A percentile compares a stretch with the other conserved stretches of the same genome.
These are phyloP conservation scores for Luscinia megarhynchos DNA, from an alignment of 2,797 vertebrate species.

Conservation along the genomic window DNA sequence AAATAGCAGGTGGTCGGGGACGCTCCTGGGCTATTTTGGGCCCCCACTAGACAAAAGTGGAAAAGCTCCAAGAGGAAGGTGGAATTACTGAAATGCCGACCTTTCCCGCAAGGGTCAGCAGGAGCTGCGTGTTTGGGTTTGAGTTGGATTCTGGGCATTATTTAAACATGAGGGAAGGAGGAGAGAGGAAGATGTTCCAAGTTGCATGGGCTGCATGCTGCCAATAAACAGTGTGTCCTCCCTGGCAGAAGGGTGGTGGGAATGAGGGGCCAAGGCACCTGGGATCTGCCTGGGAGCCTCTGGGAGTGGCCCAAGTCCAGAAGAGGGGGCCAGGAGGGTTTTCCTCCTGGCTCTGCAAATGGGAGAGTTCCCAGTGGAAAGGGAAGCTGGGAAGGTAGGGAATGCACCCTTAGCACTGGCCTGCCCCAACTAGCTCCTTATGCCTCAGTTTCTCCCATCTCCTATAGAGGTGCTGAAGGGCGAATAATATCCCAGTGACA, in stretches of 20 bases:
- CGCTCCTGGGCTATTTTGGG: conserved; percentile 67
- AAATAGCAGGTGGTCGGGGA: conserved; percentile 72
- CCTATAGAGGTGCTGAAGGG: background rate
- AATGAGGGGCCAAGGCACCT: background rate
- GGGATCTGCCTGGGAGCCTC: background rate
- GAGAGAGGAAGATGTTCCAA: background rate
- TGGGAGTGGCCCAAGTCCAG: background rate
- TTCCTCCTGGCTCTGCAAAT: background rate
- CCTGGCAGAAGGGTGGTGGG: background rate
- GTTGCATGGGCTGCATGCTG: background rate
- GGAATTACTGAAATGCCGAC: conserved; percentile 62
- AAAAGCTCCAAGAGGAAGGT: conserved; percentile 69
- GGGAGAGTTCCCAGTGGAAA: background rate
- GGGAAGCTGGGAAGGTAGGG: background rate
- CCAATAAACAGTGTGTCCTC: background rate
- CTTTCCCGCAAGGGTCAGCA: conserved; percentile 47
- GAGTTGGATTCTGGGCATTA: conserved; percentile 36
- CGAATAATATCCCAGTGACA: background rate
- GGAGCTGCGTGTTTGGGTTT: conserved; percentile 49
- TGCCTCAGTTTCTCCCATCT: background rate
- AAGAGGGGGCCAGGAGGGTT: fast-evolving
- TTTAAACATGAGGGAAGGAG: conserved; percentile 2
- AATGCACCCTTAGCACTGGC: background rate
- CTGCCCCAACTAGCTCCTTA: background rate
- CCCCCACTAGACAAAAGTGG: conserved; percentile 69